phyloP scores from a whole-genome alignment of 2,797 vertebrate genomes.

The Squalus acanthias region DNA sequence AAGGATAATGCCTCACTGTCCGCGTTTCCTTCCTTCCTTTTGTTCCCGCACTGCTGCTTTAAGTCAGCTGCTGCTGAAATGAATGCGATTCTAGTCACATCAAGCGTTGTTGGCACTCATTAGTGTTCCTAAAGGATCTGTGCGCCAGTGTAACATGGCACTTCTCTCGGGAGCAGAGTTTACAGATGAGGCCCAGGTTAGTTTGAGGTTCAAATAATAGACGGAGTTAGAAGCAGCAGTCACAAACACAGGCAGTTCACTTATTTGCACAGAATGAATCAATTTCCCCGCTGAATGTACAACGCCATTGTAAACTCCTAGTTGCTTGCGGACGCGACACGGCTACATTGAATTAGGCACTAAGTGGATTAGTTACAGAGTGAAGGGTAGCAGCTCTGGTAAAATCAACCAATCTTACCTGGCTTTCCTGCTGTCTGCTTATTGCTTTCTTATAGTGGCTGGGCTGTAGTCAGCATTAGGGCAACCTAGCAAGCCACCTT shows the following conservation, averaged over 20 bases:
- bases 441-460: neutral
- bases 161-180: neutral
- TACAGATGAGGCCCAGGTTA: neutral
- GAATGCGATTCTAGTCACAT: neutral
- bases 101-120: neutral
- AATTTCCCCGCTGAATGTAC: neutral
- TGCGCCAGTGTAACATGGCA: neutral
- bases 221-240: neutral
- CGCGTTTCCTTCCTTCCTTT: neutral
- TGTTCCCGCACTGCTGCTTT: neutral
- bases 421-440: neutral
- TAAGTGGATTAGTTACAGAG: neutral
- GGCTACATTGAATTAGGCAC: neutral
- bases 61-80: neutral
- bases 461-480: neutral
- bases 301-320: neutral
- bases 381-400: neutral
- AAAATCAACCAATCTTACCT: neutral
- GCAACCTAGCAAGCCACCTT: neutral
- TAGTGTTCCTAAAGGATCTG: neutral
- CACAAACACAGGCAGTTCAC: neutral
- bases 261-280: neutral
- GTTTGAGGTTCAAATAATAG: slow-evolving; percentile 1
- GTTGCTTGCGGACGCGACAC: neutral
- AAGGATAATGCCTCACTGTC: neutral